Percentiles rank a stretch among this genome's conserved stretches.
Conservation (phyloP, 2,888 invertebrate species). For the Leptopilina drosophilae region DNA sequence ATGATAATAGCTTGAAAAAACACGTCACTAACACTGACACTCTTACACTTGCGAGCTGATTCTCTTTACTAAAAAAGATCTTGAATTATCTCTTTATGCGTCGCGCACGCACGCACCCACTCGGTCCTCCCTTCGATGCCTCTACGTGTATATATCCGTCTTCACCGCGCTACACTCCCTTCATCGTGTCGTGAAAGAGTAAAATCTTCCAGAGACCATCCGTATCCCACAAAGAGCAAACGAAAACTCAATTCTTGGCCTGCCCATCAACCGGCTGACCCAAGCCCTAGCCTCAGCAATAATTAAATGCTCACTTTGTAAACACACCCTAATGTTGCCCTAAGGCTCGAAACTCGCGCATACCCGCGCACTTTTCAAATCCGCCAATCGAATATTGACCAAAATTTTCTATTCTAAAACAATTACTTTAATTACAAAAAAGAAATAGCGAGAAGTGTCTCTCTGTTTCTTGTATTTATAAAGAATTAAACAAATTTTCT, state of each 20-base stretch:
- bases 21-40: slow-evolving; percentile 24
- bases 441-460: too few species aligned
- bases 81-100: slow-evolving; percentile 8
- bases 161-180: slow-evolving; percentile 37
- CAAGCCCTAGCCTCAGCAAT: neutral
- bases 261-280: slow-evolving; percentile 5
- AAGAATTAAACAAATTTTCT: too few species aligned
- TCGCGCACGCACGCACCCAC: slow-evolving; percentile 41
- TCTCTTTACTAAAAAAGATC: neutral
- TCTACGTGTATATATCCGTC: slow-evolving; percentile 7
- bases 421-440: too few species aligned
- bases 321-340: neutral
- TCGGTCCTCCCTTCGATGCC: slow-evolving; percentile 40
- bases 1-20: slow-evolving; percentile 13
- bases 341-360: neutral
- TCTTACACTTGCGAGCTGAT: neutral
- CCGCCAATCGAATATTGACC: too few species aligned
- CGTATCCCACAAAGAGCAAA: slow-evolving; percentile 63
- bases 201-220: slow-evolving; percentile 57
- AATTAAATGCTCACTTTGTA: neutral
- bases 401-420: too few species aligned
- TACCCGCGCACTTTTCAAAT: too few species aligned
- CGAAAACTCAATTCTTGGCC: slow-evolving; percentile 56
- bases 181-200: slow-evolving; percentile 53
- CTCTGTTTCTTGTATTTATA: too few species aligned